Evolutionary conservation across 2,888 invertebrate genomes (phyloP).

Genomic region (Morpho deidamia): DNA sequence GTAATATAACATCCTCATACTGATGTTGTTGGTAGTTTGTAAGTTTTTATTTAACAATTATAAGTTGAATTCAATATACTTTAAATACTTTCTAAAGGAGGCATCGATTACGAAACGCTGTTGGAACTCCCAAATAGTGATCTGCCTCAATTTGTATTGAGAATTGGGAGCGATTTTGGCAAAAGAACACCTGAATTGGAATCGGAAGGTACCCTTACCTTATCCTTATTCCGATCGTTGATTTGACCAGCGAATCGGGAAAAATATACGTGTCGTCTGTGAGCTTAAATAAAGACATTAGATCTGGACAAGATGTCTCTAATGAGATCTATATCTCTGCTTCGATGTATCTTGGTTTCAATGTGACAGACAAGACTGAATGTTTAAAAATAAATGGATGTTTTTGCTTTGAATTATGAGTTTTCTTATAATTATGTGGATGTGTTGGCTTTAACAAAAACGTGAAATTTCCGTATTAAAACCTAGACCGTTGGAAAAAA

Average conservation of each 20-base stretch:
- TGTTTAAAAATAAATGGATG: too few species aligned
- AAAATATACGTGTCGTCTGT: slow-evolving; percentile 22
- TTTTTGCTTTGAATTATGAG: too few species aligned
- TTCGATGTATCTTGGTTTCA: too few species aligned
- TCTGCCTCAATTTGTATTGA: slow-evolving; percentile 62
- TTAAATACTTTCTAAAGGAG: slow-evolving; percentile 48
- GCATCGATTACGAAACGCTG: slow-evolving; percentile 48
- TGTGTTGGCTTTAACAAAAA: too few species aligned
- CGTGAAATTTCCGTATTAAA: too few species aligned
- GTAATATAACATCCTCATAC: too few species aligned
- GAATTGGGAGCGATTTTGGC: slow-evolving; percentile 66
- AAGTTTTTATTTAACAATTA: too few species aligned
- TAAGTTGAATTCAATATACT: neutral
- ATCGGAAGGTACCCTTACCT: slow-evolving; percentile 52
- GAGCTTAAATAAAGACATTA: slow-evolving; percentile 36
- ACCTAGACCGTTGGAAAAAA: too few species aligned
- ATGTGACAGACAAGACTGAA: too few species aligned
- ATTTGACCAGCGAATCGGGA: slow-evolving; percentile 32
- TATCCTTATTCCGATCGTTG: slow-evolving; percentile 36
- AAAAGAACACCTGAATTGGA: slow-evolving; percentile 60
- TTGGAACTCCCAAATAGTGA: slow-evolving; percentile 51
- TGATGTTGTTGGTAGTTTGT: too few species aligned
- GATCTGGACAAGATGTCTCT: slow-evolving; percentile 28
- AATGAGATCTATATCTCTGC: too few species aligned
- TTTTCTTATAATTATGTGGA: too few species aligned